Base-by-base conservation (phyloP, 2,113 vertebrate species). In the Cebidichthys violaceus region DNA sequence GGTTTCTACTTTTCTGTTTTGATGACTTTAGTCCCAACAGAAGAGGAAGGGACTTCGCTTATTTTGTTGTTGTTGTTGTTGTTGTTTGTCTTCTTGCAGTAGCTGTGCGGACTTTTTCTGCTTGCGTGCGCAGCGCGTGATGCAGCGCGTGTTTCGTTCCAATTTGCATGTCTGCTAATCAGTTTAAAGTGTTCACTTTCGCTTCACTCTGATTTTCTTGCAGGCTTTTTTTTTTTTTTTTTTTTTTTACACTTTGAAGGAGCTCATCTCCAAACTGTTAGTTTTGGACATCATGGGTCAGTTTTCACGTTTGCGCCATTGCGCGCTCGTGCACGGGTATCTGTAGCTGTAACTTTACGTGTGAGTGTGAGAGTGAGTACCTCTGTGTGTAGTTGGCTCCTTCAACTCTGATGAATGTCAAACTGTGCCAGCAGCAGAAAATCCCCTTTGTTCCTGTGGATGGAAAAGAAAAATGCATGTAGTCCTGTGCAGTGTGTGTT, bases 131-230 rank as follows among this genome's bases (percentile, higher is more conserved):
- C 37, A 71, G 67, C 41, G 61, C 9, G 41, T 45, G 55, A 69
- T 31, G 65, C 64, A n/a, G 31, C 33, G 79, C 27, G 75, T 27
- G 59, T 27, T 0, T 52, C 22, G 15, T 31, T 74, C 52, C 41
- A 27, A 66, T 81, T 64, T 68, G 68, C 75, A 64, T 62, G 62
- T 54, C 64, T 55, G 45, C 39, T 86, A 69, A 86, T 80, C 79
- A 83, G 65, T 75, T 86, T 78, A 84, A 71, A 88, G n/a, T 24
- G 54, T 39, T 75, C 24, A 81, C 77, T 84, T 86, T 75, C 77
- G 39, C 0, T 41, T 74, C 61, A 31, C 54, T 71, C 41, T 24
- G 50, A 33, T 20, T 76, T 41, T 29, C 35, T 55, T 54, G 43
- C 86, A 31, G 43, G 22, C 20, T 50, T 77, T 73, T 52, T 2